Percentiles rank a stretch among this genome's conserved stretches.
Conservation (phyloP, 2,113 vertebrate species). For the Lophura nycthemera region DNA sequence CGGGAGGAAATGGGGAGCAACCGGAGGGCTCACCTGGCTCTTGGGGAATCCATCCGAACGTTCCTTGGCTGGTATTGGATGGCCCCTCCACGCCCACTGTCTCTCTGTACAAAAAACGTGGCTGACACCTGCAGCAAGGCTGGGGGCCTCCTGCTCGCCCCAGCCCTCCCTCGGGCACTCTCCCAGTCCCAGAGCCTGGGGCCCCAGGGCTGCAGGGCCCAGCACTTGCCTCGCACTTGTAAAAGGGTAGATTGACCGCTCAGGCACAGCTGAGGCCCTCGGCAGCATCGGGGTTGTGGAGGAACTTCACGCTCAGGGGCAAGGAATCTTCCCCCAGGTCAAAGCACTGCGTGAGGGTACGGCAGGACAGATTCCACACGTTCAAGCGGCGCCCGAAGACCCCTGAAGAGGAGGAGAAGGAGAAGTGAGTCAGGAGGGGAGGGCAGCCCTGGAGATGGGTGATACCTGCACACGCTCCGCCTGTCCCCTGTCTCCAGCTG, state of each 20-base stretch:
- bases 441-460: accelerated
- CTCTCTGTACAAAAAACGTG: background rate
- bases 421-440: accelerated
- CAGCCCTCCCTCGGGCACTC: background rate
- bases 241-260: constrained; percentile 86
- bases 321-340: constrained; percentile 86
- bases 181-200: background rate
- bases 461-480: accelerated
- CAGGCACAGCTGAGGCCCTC: constrained; percentile 91
- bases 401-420: constrained; percentile 69
- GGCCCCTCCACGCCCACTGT: constrained; percentile 22
- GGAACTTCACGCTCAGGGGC: constrained; percentile 87
- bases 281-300: constrained; percentile 83
- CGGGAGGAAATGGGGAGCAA: background rate
- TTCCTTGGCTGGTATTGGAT: constrained; percentile 19
- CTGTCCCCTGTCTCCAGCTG: background rate
- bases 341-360: constrained; percentile 83
- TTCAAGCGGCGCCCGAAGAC: constrained; percentile 82
- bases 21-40: background rate
- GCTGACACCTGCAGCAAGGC: too few species aligned
- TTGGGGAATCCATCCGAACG: background rate
- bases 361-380: constrained; percentile 91
- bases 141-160: too few species aligned
- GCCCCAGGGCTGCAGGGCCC: background rate
- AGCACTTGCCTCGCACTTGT: constrained; percentile 78